These are phyloP conservation scores for Lepidothrix coronata DNA, from an alignment of 2,113 vertebrate species.

Conservation along the genomic window DNA sequence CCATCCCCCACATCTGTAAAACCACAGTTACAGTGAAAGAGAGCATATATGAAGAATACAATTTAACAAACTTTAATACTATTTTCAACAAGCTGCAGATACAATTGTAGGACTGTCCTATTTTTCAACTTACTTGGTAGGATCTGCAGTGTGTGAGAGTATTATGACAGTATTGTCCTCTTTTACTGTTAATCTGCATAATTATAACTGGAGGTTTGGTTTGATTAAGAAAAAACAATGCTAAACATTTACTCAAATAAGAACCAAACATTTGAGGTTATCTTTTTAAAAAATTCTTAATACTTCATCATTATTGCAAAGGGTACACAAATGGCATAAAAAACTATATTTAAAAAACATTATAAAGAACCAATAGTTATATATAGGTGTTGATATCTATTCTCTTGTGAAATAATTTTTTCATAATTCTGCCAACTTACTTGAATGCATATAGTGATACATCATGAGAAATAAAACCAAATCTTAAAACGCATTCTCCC, in stretches of 20 bases:
- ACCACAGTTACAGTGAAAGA: background rate
- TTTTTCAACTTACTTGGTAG: background rate
- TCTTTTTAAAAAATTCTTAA: background rate
- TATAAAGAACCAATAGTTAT: background rate
- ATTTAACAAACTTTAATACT: background rate
- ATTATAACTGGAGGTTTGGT: background rate
- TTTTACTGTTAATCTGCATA: background rate
- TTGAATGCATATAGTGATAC: background rate
- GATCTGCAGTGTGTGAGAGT: background rate
- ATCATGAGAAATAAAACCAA: background rate
- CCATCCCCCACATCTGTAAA: background rate
- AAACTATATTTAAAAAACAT: background rate
- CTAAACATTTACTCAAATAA: background rate
- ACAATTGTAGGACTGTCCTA: background rate
- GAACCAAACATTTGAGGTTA: background rate
- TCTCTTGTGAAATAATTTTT: background rate
- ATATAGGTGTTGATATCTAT: background rate
- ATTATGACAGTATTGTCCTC: background rate
- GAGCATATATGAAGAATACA: background rate
- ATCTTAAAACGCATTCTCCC: background rate
- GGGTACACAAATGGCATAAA: background rate
- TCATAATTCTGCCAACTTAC: background rate
- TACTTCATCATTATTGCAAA: background rate
- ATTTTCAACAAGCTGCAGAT: background rate
- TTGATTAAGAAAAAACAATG: background rate